These are phyloP conservation scores for Myotis lucifugus DNA, from an alignment of 2,113 vertebrate species.

Conservation along the genomic window DNA sequence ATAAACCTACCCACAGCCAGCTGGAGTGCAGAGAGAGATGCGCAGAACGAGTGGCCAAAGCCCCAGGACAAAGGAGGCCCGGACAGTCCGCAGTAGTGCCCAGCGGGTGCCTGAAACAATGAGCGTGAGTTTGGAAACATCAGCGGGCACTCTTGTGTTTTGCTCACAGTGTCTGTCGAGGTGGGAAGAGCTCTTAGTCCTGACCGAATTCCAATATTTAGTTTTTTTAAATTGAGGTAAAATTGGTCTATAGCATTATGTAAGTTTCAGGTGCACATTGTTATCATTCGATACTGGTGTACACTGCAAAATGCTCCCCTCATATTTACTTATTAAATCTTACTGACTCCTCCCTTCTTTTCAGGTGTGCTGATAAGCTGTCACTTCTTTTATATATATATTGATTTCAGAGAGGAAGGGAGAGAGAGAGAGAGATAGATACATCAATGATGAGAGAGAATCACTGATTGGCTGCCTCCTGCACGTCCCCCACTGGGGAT, in stretches of 20 bases:
- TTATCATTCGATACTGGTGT: no score
- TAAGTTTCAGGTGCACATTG: neutral
- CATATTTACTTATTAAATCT: neutral
- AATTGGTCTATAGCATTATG: neutral
- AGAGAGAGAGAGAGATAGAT: no score
- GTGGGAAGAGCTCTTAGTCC: neutral
- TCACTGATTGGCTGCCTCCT: no score
- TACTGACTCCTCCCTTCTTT: neutral
- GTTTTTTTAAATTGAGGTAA: neutral
- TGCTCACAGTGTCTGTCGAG: neutral
- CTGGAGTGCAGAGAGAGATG: neutral
- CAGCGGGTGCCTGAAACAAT: accelerated
- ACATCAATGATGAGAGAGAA: no score
- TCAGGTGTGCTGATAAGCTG: neutral
- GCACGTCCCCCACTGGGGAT: no score
- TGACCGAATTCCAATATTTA: neutral
- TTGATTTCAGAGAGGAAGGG: no score
- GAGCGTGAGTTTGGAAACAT: neutral
- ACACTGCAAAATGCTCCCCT: neutral
- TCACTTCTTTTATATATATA: neutral
- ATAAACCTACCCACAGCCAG: neutral
- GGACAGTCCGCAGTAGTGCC: neutral
- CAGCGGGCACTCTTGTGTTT: neutral
- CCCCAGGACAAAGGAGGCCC: neutral
- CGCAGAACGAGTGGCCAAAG: neutral